These are phyloP conservation scores for Deilephila elpenor DNA, from an alignment of 2,888 invertebrate species.

Conservation along the genomic window DNA sequence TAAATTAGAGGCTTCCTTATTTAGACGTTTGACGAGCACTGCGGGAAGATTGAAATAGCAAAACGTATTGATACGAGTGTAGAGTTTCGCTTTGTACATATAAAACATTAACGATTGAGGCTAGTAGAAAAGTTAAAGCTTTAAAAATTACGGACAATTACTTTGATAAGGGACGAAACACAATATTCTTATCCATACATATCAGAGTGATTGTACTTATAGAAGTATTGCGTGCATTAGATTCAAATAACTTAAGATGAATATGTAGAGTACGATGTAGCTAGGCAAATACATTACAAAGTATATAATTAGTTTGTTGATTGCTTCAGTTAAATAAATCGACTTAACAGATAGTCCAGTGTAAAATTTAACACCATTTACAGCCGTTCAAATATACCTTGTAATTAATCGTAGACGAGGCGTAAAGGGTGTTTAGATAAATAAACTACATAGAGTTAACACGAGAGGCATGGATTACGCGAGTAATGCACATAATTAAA, in stretches of 20 bases:
- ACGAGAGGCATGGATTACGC: conserved; percentile 7
- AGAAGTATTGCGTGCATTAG: conserved; percentile 55
- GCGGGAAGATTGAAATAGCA: background rate
- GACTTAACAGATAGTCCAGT: background rate
- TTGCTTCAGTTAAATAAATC: background rate
- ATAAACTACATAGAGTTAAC: conserved; percentile 35
- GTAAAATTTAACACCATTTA: conserved; percentile 9
- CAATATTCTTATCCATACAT: background rate
- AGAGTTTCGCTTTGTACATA: conserved; percentile 17
- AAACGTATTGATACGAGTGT: background rate
- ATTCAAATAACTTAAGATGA: conserved; percentile 38
- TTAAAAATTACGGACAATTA: conserved; percentile 46
- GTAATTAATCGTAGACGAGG: background rate
- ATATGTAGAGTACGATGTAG: conserved; percentile 39
- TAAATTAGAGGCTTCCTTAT: conserved; percentile 71
- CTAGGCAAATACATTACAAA: conserved; percentile 1
- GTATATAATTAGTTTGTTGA: background rate
- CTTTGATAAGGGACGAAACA: conserved; percentile 34
- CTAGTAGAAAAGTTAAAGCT: conserved; percentile 27
- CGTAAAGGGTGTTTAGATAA: conserved; percentile 1
- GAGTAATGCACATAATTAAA: conserved; percentile 15
- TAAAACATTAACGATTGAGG: background rate
- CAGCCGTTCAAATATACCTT: background rate
- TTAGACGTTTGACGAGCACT: conserved; percentile 59
- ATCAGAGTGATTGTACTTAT: conserved; percentile 49